Percentiles rank a stretch among this genome's conserved stretches.
These are phyloP conservation scores for Latrodectus hesperus DNA, from an alignment of 2,888 invertebrate genomes.

Conservation along the genomic window DNA sequence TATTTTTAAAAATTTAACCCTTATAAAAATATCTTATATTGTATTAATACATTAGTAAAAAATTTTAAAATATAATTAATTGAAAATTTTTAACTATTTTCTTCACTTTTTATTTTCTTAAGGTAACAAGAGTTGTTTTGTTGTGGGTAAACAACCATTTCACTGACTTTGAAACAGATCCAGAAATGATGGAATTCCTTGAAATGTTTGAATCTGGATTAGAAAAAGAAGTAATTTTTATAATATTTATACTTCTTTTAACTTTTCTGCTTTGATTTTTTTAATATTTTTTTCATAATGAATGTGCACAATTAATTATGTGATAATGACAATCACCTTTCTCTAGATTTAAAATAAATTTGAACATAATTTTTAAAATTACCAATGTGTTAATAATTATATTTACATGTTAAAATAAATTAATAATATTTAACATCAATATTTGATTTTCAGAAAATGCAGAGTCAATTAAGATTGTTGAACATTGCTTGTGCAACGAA, in stretches of 20 bases:
- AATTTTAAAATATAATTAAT: background rate
- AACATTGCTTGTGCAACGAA: constrained; percentile 99
- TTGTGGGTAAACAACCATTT: constrained; percentile 99
- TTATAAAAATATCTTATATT: no score
- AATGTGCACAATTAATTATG: no score
- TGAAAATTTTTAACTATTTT: background rate
- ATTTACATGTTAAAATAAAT: background rate
- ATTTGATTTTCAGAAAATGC: constrained; percentile 80
- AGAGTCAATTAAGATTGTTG: constrained; percentile 83
- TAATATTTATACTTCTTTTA: no score
- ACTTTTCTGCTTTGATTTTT: no score
- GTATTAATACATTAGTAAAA: background rate
- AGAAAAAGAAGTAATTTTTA: constrained; percentile 80
- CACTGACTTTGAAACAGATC: constrained; percentile 96
- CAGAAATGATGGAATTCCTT: constrained; percentile 96
- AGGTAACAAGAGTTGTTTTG: constrained; percentile 95
- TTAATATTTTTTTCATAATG: background rate
- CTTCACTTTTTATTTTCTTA: background rate
- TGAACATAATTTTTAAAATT: background rate
- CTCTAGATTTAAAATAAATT: background rate
- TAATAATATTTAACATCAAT: background rate
- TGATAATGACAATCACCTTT: background rate
- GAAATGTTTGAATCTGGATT: constrained; percentile 92
- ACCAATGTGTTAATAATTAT: no score
- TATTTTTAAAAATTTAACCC: no score